Conservation (phyloP, 2,888 invertebrate species). For the Metacarcinus magister region DNA sequence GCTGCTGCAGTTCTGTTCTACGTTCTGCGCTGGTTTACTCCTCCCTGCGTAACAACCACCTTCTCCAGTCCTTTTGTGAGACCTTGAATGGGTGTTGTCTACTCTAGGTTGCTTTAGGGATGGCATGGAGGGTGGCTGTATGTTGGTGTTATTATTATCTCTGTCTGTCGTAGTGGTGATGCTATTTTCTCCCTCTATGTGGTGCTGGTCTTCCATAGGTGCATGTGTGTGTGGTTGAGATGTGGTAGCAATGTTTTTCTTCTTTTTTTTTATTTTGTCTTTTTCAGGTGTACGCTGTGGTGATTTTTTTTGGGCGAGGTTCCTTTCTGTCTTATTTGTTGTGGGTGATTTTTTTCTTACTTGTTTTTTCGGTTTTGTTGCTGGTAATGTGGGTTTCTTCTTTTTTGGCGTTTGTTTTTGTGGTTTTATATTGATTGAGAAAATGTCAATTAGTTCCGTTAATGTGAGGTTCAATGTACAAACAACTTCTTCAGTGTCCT, state of each 20-base stretch:
- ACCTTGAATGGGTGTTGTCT: background rate
- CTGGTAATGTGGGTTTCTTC: background rate
- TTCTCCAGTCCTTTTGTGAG: background rate
- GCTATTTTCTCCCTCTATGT: background rate
- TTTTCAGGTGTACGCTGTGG: background rate
- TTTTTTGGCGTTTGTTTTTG: constrained; percentile 1
- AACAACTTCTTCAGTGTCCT: constrained; percentile 36
- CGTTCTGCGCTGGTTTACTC: background rate
- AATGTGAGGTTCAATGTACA: background rate
- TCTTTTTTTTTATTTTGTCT: background rate
- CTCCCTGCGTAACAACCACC: background rate
- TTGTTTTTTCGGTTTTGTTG: constrained; percentile 4
- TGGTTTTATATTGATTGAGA: constrained; percentile 54
- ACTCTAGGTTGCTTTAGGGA: background rate
- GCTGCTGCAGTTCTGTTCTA: background rate
- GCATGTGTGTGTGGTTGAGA: background rate
- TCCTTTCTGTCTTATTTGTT: background rate
- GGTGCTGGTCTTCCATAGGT: background rate
- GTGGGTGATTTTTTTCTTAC: background rate
- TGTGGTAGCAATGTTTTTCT: background rate
- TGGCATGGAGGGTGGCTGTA: background rate
- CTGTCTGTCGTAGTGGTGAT: background rate
- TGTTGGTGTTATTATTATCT: background rate
- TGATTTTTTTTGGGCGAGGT: background rate
- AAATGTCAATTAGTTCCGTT: constrained; percentile 61